These are phyloP conservation scores for Triplophysa bombifrons DNA, from an alignment of 2,797 vertebrate species.

Conservation along the genomic window DNA sequence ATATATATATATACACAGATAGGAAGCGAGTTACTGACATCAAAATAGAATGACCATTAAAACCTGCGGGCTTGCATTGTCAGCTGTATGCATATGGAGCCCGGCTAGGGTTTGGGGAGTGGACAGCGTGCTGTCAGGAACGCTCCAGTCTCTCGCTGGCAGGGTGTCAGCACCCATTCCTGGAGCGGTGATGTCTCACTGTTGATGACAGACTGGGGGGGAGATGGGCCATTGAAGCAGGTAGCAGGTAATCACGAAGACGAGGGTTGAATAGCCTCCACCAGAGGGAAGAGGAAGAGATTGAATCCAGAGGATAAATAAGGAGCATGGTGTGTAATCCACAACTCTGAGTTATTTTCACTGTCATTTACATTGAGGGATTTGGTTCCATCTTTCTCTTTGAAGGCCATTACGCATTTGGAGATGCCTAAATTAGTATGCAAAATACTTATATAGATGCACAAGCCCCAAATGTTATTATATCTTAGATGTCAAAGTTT, in stretches of 20 bases:
- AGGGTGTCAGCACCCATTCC: conserved; percentile 55
- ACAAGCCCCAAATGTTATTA: too few relatives aligned
- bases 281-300: conserved; percentile 42
- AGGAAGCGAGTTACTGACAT: conserved; percentile 49
- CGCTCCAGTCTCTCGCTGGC: conserved; percentile 42
- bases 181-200: conserved; percentile 55
- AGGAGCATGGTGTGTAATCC: conserved; percentile 46
- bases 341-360: conserved; percentile 44
- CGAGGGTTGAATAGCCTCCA: conserved; percentile 46
- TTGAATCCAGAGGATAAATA: conserved; percentile 43
- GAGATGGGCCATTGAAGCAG: conserved; percentile 41
- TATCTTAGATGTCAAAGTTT: too few relatives aligned
- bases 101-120: conserved; percentile 48
- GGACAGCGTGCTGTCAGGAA: conserved; percentile 54
- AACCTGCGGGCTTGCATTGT: conserved; percentile 55
- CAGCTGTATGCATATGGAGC: conserved; percentile 49
- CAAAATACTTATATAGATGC: too few relatives aligned
- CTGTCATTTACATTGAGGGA: conserved; percentile 39
- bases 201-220: conserved; percentile 42
- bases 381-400: background rate
- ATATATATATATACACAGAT: background rate
- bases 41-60: conserved; percentile 59
- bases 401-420: background rate
- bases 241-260: conserved; percentile 51
- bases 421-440: background rate